A percentile compares a stretch with the other conserved stretches of the same genome.
Conservation (phyloP, 2,797 vertebrate genomes). For the Chelonia mydas region DNA sequence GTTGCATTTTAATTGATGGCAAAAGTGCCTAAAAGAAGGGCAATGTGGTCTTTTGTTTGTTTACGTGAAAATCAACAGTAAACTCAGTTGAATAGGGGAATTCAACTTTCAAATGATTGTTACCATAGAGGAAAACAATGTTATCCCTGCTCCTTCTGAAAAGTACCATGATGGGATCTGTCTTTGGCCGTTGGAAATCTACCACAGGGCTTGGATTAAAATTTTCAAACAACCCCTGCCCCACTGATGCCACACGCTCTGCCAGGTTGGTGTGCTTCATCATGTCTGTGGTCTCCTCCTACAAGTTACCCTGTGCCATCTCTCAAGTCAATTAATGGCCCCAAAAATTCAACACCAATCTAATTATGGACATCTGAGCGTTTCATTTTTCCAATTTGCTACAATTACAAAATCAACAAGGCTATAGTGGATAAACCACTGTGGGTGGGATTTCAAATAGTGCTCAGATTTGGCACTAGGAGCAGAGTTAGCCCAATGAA, state of each 20-base stretch:
- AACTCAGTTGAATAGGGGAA: background rate
- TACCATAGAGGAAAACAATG: background rate
- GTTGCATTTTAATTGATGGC: background rate
- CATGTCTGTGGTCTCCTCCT: background rate
- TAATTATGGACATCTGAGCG: conserved; percentile 1
- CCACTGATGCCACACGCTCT: background rate
- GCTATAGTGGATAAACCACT: background rate
- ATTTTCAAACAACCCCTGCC: background rate
- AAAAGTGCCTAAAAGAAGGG: background rate
- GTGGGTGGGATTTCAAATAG: background rate
- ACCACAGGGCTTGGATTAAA: background rate
- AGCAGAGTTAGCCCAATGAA: background rate
- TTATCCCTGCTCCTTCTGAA: background rate
- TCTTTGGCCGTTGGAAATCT: background rate
- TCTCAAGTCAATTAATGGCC: background rate
- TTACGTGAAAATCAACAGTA: background rate
- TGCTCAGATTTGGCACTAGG: background rate
- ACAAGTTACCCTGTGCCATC: background rate
- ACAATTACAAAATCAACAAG: background rate
- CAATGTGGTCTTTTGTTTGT: background rate
- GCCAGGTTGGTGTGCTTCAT: background rate
- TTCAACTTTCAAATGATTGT: background rate
- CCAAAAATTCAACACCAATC: background rate
- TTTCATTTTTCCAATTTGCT: conserved; percentile 19
- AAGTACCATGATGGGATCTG: background rate